phyloP scores from a whole-genome alignment of 2,888 invertebrate species.

The Drosophila ustulata region DNA sequence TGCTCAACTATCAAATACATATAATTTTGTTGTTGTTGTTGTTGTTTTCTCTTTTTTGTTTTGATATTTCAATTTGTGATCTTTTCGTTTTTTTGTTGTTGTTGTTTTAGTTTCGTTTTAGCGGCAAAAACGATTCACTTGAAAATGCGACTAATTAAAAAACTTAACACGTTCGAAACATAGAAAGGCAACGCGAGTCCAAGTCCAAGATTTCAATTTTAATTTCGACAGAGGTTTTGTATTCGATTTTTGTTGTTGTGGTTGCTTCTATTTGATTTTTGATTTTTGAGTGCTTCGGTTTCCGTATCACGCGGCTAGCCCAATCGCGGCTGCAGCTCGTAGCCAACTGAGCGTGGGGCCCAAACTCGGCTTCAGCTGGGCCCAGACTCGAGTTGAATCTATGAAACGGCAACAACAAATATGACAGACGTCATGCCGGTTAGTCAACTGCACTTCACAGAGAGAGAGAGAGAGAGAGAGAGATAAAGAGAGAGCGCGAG shows the following conservation, averaged over 20 bases:
- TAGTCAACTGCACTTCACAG: constrained; percentile 25
- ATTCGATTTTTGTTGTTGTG: constrained; percentile 26
- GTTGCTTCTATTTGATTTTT: constrained; percentile 21
- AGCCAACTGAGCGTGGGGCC: constrained; percentile 66
- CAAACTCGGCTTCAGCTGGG: constrained; percentile 43
- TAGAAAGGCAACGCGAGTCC: constrained; percentile 46
- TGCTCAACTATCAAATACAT: neutral
- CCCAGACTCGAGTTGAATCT: constrained; percentile 21
- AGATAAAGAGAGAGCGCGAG: neutral
- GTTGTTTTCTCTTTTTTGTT: constrained; percentile 43
- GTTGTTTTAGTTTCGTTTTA: constrained; percentile 1
- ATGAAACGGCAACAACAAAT: constrained; percentile 33
- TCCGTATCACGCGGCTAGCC: constrained; percentile 69
- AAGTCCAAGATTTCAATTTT: constrained; percentile 42
- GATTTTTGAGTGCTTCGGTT: constrained; percentile 35
- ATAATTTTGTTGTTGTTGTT: constrained; percentile 8
- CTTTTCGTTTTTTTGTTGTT: constrained; percentile 2
- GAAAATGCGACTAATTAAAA: constrained; percentile 33
- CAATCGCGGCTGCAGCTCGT: constrained; percentile 74
- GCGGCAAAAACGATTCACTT: constrained; percentile 34
- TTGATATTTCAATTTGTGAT: constrained; percentile 19
- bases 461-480: constrained; percentile 3
- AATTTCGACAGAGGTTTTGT: constrained; percentile 17
- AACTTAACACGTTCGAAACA: constrained; percentile 63
- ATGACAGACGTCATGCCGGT: constrained; percentile 49